phyloP scores from a whole-genome alignment of 2,113 vertebrate species.

The Pagrus major region DNA sequence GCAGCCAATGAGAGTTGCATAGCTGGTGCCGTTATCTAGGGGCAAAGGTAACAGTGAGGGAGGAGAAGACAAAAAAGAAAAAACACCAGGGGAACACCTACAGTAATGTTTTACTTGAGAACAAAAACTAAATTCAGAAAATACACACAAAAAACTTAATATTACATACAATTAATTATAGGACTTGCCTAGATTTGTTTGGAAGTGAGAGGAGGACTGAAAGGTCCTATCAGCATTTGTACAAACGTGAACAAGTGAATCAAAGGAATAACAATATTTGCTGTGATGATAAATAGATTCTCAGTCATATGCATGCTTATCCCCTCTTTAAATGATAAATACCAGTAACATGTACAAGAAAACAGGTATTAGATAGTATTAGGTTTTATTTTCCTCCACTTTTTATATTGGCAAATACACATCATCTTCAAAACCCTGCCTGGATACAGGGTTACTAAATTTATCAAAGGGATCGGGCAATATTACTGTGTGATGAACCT shows the following conservation, averaged over 20 bases:
- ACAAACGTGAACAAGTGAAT: not conserved
- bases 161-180: not conserved
- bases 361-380: no score
- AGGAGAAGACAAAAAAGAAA: not conserved
- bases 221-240: not conserved
- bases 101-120: no score
- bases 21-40: slow-evolving; percentile 60
- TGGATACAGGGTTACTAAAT: not conserved
- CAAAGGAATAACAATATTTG: no score
- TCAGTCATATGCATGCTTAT: no score
- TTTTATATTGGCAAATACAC: no score
- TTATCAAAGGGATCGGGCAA: not conserved
- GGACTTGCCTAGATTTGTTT: not conserved
- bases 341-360: not conserved
- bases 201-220: not conserved
- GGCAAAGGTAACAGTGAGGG: not conserved
- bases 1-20: slow-evolving; percentile 72
- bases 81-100: no score
- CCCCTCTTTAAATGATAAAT: no score
- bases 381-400: not conserved
- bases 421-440: no score
- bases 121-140: no score
- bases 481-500: not conserved
- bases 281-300: no score
- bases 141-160: no score